These are phyloP conservation scores for Chaetophractus vellerosus DNA, from an alignment of 2,797 vertebrate genomes.

Conservation along the genomic window DNA sequence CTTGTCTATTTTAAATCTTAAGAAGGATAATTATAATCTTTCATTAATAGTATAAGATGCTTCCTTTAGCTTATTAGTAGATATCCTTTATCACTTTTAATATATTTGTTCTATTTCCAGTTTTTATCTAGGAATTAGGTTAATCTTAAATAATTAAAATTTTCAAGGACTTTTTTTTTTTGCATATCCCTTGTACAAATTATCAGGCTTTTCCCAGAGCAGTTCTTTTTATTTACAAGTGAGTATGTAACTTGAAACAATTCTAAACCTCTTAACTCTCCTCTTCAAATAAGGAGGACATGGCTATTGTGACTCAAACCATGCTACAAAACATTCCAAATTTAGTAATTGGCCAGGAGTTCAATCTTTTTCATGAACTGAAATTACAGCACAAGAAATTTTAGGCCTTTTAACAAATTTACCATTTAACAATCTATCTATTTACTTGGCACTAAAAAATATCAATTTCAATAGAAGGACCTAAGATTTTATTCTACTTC, in stretches of 20 bases:
- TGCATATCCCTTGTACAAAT: not conserved
- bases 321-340: not conserved
- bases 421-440: not conserved
- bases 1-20: not conserved
- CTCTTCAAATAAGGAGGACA: not conserved
- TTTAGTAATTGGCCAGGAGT: not conserved
- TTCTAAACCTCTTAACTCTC: not conserved
- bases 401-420: not conserved
- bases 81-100: not conserved
- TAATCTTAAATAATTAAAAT: not conserved
- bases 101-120: not conserved
- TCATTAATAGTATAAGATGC: not conserved
- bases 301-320: not conserved
- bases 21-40: not conserved
- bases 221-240: not conserved
- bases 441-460: not conserved
- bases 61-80: not conserved
- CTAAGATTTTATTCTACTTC: not conserved
- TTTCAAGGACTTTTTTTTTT: not conserved
- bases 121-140: not conserved
- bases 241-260: not conserved
- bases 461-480: slow-evolving; percentile 7
- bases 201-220: not conserved
- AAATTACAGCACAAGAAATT: not conserved
- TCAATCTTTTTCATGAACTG: not conserved